Percentiles rank a stretch among this genome's conserved stretches.
Conservation (phyloP, 2,888 invertebrate species). For the Melinaea menophilus region DNA sequence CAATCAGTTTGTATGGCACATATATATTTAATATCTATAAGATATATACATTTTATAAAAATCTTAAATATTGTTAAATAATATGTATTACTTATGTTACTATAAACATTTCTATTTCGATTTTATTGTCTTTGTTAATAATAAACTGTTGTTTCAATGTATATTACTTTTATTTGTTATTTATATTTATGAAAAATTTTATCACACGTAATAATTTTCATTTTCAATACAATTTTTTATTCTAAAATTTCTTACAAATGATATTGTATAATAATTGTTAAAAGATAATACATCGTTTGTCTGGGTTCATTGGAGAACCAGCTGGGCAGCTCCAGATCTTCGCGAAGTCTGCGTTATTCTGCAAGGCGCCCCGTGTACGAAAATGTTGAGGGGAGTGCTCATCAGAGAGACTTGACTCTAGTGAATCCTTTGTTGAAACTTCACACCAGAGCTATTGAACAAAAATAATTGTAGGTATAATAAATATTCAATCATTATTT, state of each 20-base stretch:
- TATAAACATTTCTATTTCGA: slow-evolving; percentile 1
- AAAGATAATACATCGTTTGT: slow-evolving; percentile 32
- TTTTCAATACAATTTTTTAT: too few species aligned
- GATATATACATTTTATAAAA: background rate
- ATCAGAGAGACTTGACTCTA: slow-evolving; percentile 82
- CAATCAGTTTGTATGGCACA: background rate
- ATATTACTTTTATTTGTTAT: slow-evolving; percentile 15
- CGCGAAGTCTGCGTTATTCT: slow-evolving; percentile 86
- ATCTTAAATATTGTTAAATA: too few species aligned
- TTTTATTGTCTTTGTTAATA: slow-evolving; percentile 30
- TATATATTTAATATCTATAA: background rate
- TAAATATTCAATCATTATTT: too few species aligned
- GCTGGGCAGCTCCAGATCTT: slow-evolving; percentile 76
- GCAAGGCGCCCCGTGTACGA: slow-evolving; percentile 82
- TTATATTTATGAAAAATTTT: background rate
- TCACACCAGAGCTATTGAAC: slow-evolving; percentile 89
- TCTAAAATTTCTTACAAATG: too few species aligned
- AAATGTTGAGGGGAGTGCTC: slow-evolving; percentile 86
- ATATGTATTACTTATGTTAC: background rate
- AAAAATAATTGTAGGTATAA: too few species aligned
- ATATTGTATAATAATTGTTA: slow-evolving; percentile 9
- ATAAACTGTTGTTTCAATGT: slow-evolving; percentile 19
- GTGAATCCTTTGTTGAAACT: slow-evolving; percentile 80
- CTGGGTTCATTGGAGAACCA: slow-evolving; percentile 78
- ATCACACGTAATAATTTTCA: too few species aligned